phyloP scores from a whole-genome alignment of 2,113 vertebrate species.

The Gymnarchus niloticus region DNA sequence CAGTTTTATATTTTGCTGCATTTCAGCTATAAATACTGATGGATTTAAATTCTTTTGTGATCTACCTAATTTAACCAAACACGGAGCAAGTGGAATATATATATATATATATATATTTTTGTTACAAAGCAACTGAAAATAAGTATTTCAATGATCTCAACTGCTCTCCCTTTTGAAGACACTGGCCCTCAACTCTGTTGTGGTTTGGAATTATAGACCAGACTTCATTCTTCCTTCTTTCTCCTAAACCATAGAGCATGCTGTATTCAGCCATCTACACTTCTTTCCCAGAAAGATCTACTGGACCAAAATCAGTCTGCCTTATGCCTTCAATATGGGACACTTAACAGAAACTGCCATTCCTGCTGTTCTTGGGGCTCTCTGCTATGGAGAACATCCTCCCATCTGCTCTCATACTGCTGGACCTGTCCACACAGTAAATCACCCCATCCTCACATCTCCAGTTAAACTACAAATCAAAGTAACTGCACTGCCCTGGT shows the following conservation, averaged over 20 bases:
- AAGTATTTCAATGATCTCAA: neutral
- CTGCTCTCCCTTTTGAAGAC: neutral
- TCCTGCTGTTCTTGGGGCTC: neutral
- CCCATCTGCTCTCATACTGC: neutral
- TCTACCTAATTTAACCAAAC: neutral
- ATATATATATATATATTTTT: too few species aligned
- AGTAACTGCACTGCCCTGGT: neutral
- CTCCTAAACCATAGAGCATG: neutral
- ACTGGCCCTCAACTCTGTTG: neutral
- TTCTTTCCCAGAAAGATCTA: too few species aligned
- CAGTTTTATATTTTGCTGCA: neutral
- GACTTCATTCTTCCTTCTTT: neutral
- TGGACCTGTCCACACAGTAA: neutral
- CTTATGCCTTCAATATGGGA: neutral
- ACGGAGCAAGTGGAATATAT: neutral
- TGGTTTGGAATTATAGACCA: slow-evolving; percentile 1
- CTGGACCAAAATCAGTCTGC: neutral
- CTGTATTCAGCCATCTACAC: neutral
- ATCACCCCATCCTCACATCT: neutral
- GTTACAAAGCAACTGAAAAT: neutral
- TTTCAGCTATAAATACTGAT: too few species aligned
- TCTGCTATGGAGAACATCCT: too few species aligned
- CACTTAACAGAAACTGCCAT: neutral
- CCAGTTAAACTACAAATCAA: neutral
- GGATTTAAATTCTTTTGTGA: neutral